Evolutionary conservation across 2,888 invertebrate species (phyloP).

Genomic region (Cephus pulcher): DNA sequence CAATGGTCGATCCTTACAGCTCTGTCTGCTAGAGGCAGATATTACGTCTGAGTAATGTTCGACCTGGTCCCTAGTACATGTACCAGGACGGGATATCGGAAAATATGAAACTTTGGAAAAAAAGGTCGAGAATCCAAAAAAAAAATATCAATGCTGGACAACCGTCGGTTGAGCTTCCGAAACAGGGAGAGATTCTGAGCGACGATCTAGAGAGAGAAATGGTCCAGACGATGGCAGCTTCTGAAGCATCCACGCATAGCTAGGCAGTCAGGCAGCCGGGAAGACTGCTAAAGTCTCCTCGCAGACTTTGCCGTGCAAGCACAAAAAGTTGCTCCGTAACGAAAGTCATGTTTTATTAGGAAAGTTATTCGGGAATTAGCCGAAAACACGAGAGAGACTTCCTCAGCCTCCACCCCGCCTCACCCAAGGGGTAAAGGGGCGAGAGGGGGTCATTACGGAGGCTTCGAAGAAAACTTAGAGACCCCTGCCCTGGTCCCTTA

Average conservation of each 20-base stretch:
- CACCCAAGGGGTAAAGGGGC: slow-evolving; percentile 6
- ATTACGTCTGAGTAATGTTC: slow-evolving; percentile 23
- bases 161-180: background rate
- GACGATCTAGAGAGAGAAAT: background rate
- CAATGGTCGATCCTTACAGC: slow-evolving; percentile 30
- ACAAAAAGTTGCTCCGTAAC: slow-evolving; percentile 34
- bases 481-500: slow-evolving; percentile 21
- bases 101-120: background rate
- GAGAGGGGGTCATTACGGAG: slow-evolving; percentile 42
- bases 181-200: background rate
- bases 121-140: background rate
- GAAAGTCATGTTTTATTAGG: slow-evolving; percentile 51
- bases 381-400: slow-evolving; percentile 32
- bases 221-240: background rate
- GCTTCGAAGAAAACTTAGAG: slow-evolving; percentile 38
- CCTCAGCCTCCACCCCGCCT: background rate
- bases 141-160: background rate
- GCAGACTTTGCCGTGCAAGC: slow-evolving; percentile 11
- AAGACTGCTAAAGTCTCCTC: background rate
- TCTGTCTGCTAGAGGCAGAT: slow-evolving; percentile 42
- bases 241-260: background rate
- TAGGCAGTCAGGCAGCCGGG: background rate
- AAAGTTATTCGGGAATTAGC: slow-evolving; percentile 49
- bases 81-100: slow-evolving; percentile 5
- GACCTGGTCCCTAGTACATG: slow-evolving; percentile 23